Evolutionary conservation across 2,797 vertebrate species (phyloP).

Genomic region (Typhlichthys subterraneus): DNA sequence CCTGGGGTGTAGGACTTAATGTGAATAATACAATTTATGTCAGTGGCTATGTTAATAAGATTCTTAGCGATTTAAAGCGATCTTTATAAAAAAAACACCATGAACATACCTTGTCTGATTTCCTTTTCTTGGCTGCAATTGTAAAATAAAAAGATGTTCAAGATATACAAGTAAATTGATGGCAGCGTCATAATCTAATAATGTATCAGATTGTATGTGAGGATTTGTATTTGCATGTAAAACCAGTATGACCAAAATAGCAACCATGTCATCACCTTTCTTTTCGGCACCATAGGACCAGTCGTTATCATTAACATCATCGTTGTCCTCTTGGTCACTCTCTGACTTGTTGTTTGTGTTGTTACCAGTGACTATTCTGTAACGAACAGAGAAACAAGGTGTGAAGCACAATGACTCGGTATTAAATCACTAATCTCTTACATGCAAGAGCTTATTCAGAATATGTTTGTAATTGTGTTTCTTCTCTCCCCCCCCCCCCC

Average conservation of each 20-base stretch:
- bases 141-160: slow-evolving; percentile 13
- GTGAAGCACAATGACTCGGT: slow-evolving; percentile 25
- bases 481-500: no score
- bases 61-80: no score
- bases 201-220: neutral
- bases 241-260: neutral
- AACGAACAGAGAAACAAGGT: slow-evolving; percentile 4
- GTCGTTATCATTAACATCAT: slow-evolving; percentile 97
- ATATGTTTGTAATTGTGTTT: no score
- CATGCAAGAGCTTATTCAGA: no score
- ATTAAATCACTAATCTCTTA: slow-evolving; percentile 2
- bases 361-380: slow-evolving; percentile 92
- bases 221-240: neutral
- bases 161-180: neutral
- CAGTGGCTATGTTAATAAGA: no score
- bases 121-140: slow-evolving; percentile 93
- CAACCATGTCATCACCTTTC: slow-evolving; percentile 81
- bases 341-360: slow-evolving; percentile 98
- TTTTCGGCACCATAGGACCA: slow-evolving; percentile 99
- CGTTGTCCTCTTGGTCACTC: slow-evolving; percentile 98
- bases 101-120: slow-evolving; percentile 90
- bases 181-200: neutral
- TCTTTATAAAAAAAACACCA: neutral
- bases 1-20: no score
- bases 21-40: no score